Percentiles rank a stretch among this genome's conserved stretches.
These are phyloP conservation scores for Sphenopsis melanotis DNA, from an alignment of 2,797 vertebrate genomes.

Conservation along the genomic window DNA sequence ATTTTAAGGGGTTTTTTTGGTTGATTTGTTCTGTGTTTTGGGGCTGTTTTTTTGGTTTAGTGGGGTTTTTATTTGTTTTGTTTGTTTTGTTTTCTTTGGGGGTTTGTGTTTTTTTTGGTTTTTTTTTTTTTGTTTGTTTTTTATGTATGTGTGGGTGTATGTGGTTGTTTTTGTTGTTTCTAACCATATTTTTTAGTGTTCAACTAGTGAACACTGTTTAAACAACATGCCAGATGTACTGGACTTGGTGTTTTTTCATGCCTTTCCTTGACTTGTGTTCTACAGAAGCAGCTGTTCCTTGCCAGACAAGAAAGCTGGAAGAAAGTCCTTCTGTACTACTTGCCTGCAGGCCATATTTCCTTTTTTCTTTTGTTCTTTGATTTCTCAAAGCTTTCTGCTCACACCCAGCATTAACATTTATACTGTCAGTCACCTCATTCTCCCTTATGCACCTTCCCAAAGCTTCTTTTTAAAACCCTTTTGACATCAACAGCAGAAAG, in stretches of 20 bases:
- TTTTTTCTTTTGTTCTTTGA: conserved; percentile 10
- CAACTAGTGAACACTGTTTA: not conserved
- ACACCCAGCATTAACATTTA: conserved; percentile 33
- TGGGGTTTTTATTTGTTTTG: not conserved
- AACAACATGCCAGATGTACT: not conserved
- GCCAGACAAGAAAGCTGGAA: not conserved
- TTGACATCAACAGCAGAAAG: not conserved
- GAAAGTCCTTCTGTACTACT: not conserved
- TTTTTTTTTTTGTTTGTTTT: accelerated
- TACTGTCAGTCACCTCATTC: not conserved
- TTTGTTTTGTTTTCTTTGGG: not conserved
- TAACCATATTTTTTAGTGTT: not conserved
- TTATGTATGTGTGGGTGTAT: not conserved
- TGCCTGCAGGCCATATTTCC: not conserved
- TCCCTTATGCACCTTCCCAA: not conserved
- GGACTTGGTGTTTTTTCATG: not conserved
- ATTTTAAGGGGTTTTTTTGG: not conserved
- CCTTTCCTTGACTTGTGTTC: not conserved
- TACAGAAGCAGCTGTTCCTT: not conserved
- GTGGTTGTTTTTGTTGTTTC: not conserved
- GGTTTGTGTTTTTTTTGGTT: not conserved
- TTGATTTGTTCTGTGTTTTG: not conserved
- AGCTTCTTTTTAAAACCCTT: conserved; percentile 14
- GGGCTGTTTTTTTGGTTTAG: too few species aligned
- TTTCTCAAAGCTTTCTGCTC: conserved; percentile 24